These are phyloP conservation scores for Pleuronectes platessa DNA, from an alignment of 2,113 vertebrate species.

Conservation along the genomic window DNA sequence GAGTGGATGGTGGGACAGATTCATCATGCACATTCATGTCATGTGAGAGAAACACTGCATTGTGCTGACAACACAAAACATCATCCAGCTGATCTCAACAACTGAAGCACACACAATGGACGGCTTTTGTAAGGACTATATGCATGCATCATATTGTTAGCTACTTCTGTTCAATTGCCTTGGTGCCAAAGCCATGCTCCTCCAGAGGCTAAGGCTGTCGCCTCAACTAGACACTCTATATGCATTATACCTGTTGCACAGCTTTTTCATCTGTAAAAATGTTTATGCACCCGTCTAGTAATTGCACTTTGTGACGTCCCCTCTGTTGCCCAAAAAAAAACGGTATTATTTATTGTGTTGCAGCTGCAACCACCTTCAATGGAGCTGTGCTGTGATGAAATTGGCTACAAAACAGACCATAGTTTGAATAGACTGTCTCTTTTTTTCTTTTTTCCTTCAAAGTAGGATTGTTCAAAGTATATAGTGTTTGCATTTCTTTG, in stretches of 20 bases:
- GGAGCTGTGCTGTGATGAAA: not conserved
- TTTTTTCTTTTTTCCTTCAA: too few relatives aligned
- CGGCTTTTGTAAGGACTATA: not conserved
- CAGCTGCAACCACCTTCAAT: too few relatives aligned
- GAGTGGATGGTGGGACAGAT: not conserved
- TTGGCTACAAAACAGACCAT: not conserved
- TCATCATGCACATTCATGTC: constrained; percentile 33
- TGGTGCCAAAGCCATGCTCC: not conserved
- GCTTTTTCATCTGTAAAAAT: not conserved
- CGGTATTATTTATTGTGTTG: too few relatives aligned
- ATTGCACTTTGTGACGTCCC: too few relatives aligned
- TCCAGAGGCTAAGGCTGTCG: not conserved
- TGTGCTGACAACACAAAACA: constrained; percentile 53
- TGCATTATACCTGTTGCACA: not conserved
- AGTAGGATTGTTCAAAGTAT: too few relatives aligned
- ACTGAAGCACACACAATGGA: constrained; percentile 7
- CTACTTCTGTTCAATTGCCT: not conserved
- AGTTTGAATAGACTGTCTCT: not conserved
- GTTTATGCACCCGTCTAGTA: too few relatives aligned
- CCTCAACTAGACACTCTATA: not conserved
- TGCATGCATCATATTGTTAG: not conserved
- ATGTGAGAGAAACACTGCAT: constrained; percentile 38
- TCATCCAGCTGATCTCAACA: constrained; percentile 59
- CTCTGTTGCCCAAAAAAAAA: too few relatives aligned
- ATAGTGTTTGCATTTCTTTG: too few relatives aligned